Percentiles rank a stretch among this genome's conserved stretches.
These are phyloP conservation scores for Aplocera efformata DNA, from an alignment of 2,888 invertebrate species.

Conservation along the genomic window DNA sequence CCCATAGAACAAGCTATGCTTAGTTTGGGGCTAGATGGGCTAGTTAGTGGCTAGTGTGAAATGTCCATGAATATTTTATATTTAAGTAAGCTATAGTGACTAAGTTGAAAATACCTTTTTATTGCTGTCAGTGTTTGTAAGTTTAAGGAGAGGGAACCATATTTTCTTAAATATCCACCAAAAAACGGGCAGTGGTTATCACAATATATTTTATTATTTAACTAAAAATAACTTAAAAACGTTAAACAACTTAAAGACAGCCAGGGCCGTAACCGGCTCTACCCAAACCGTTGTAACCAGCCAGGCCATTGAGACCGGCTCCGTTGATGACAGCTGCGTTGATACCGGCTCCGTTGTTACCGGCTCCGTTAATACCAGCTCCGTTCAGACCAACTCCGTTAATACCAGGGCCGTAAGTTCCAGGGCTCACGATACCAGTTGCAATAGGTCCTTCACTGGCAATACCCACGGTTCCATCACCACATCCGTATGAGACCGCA, in stretches of 20 bases:
- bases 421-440: conserved; percentile 15
- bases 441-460: conserved; percentile 31
- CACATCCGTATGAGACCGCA: conserved; percentile 33
- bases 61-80: too few relatives aligned
- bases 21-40: too few relatives aligned
- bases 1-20: too few relatives aligned
- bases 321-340: conserved; percentile 9
- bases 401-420: background rate
- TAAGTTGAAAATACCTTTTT: too few relatives aligned
- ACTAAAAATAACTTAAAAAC: background rate
- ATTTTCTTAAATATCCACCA: too few relatives aligned
- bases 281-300: conserved; percentile 15
- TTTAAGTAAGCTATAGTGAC: too few relatives aligned
- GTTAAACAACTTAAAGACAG: conserved; percentile 5
- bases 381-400: conserved; percentile 3
- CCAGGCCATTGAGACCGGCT: conserved; percentile 6
- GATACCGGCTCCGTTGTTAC: conserved; percentile 1
- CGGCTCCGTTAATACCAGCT: background rate
- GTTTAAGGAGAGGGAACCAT: too few relatives aligned
- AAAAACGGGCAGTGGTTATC: too few relatives aligned
- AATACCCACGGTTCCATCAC: conserved; percentile 24
- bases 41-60: too few relatives aligned
- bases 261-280: conserved; percentile 14
- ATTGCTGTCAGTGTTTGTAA: too few relatives aligned
- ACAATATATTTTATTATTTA: background rate